Evolutionary conservation across 2,113 vertebrate species (phyloP).

Genomic region (Jaculus jaculus): DNA sequence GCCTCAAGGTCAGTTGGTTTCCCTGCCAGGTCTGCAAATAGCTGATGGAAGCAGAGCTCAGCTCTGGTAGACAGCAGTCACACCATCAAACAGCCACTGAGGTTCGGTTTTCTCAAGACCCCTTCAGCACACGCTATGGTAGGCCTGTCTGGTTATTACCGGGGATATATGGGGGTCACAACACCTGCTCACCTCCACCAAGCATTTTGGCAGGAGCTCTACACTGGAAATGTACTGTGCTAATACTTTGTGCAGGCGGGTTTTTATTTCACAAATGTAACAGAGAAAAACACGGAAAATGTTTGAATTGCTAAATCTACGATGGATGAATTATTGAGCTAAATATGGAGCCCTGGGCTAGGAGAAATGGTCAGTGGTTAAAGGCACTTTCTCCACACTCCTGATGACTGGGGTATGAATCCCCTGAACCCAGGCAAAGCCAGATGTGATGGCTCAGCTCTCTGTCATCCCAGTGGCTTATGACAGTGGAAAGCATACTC

Average conservation of each 20-base stretch:
- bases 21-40: neutral
- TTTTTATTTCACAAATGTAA: neutral
- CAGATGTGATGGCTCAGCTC: too few relatives aligned
- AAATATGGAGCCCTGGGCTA: too few relatives aligned
- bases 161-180: accelerated
- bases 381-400: too few relatives aligned
- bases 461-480: too few relatives aligned
- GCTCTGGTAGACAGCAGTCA: too few relatives aligned
- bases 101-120: neutral
- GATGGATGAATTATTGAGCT: too few relatives aligned
- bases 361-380: too few relatives aligned
- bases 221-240: accelerated
- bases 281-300: neutral
- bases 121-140: neutral
- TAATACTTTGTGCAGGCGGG: neutral
- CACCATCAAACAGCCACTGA: accelerated
- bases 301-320: too few relatives aligned
- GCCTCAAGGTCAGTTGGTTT: neutral
- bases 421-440: too few relatives aligned
- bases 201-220: accelerated
- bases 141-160: neutral
- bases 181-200: neutral
- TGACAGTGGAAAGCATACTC: too few relatives aligned
- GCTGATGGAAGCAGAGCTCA: neutral
- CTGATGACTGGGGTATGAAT: too few relatives aligned